Evolutionary conservation across 2,113 vertebrate genomes (phyloP).

Genomic region (Planiliza haematocheilus): DNA sequence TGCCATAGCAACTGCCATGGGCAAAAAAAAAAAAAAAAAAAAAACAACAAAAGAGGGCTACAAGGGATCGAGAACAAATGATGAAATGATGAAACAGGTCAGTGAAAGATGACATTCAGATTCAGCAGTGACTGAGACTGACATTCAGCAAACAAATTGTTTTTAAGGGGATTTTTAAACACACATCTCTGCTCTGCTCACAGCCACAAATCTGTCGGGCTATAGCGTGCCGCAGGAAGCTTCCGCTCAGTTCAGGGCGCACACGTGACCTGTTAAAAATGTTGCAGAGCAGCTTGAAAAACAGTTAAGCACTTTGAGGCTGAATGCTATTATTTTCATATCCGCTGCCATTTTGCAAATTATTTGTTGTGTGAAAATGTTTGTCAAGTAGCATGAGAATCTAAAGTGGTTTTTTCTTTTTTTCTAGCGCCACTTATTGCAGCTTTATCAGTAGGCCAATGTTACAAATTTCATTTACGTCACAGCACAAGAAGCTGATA

Average conservation of each 20-base stretch:
- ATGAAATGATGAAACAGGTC: constrained; percentile 47
- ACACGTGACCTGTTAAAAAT: constrained; percentile 2
- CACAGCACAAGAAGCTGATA: not conserved
- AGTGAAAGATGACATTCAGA: constrained; percentile 41
- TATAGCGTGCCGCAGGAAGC: not conserved
- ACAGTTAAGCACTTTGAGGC: constrained; percentile 1
- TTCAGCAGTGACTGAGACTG: not conserved
- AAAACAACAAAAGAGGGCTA: not conserved
- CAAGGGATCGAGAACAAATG: constrained; percentile 23
- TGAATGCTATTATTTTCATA: not conserved
- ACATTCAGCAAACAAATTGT: not conserved
- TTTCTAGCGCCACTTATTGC: not conserved
- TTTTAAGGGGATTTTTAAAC: constrained; percentile 20
- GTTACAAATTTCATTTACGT: no score
- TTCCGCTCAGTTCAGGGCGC: not conserved
- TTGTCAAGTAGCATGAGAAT: no score
- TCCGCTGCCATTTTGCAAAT: not conserved
- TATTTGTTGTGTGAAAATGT: no score
- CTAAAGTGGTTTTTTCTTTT: no score
- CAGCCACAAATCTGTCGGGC: not conserved
- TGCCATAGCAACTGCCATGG: constrained; percentile 53
- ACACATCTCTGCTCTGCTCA: not conserved
- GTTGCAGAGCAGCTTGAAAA: not conserved
- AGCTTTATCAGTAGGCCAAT: no score
- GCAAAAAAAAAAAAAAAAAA: constrained; percentile 33